phyloP scores from a whole-genome alignment of 2,113 vertebrate genomes.

The Phalacrocorax pelagicus region DNA sequence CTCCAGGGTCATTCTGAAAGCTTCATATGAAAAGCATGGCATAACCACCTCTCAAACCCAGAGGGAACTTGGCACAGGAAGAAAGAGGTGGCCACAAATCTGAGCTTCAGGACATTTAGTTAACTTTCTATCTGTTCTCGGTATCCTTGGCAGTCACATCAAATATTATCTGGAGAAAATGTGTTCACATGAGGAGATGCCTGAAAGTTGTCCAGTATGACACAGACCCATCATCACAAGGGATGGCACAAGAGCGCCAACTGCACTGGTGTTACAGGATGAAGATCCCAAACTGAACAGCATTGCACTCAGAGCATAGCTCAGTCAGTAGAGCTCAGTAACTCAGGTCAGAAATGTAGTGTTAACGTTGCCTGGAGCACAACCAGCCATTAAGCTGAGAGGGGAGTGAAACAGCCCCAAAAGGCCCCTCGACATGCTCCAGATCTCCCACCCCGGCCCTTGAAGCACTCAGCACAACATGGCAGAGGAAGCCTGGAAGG shows the following conservation, averaged over 20 bases:
- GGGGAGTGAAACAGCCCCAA: neutral
- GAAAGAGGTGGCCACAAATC: conserved; percentile 12
- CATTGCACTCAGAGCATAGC: rapidly evolving
- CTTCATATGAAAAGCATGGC: neutral
- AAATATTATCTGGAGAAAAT: neutral
- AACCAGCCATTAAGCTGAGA: neutral
- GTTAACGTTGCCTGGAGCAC: neutral
- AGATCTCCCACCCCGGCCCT: neutral
- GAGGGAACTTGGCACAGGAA: neutral
- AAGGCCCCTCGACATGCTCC: neutral
- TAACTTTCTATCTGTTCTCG: conserved; percentile 18
- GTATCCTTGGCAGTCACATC: neutral
- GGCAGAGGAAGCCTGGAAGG: neutral
- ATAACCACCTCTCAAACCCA: neutral
- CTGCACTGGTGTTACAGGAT: rapidly evolving
- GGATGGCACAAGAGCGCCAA: rapidly evolving
- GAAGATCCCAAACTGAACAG: neutral
- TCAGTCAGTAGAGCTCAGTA: neutral
- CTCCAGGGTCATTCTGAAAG: neutral
- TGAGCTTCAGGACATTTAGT: conserved; percentile 4
- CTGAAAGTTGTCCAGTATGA: neutral
- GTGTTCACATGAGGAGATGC: neutral
- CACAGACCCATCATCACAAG: neutral
- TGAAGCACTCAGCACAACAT: rapidly evolving
- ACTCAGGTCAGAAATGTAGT: neutral